Conservation (phyloP, 2,113 vertebrate genomes). For the Pungitius pungitius region DNA sequence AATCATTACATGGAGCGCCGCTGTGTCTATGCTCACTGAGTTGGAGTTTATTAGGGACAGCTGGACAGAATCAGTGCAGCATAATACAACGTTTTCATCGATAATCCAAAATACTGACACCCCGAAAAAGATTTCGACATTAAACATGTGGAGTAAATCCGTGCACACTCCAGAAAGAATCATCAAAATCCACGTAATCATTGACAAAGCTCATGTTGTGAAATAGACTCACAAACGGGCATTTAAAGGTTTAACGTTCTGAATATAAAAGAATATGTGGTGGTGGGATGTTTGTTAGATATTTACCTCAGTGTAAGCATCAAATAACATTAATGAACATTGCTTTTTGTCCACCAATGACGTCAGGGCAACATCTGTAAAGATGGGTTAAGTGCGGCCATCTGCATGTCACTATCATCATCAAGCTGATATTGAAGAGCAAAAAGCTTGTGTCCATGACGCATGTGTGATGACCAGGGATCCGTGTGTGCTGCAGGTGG, state of each 20-base stretch:
- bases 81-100: neutral
- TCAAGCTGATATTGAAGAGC: neutral
- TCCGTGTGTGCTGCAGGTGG: slow-evolving; percentile 75
- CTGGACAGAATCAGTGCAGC: neutral
- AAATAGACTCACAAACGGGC: neutral
- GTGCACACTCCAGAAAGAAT: neutral
- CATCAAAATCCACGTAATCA: neutral
- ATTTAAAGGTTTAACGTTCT: neutral
- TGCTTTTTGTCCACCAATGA: neutral
- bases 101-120: too few relatives aligned
- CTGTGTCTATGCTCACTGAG: neutral
- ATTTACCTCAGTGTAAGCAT: too few relatives aligned
- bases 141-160: neutral
- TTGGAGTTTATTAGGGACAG: neutral
- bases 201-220: neutral
- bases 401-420: neutral
- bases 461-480: neutral
- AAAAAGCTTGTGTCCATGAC: neutral
- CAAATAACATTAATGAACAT: too few relatives aligned
- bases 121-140: neutral
- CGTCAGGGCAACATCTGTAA: neutral
- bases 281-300: neutral
- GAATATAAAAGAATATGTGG: neutral
- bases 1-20: neutral
- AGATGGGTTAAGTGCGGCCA: too few relatives aligned